phyloP scores from a whole-genome alignment of 1,140 invertebrate species.

The Laupala kohalensis region DNA sequence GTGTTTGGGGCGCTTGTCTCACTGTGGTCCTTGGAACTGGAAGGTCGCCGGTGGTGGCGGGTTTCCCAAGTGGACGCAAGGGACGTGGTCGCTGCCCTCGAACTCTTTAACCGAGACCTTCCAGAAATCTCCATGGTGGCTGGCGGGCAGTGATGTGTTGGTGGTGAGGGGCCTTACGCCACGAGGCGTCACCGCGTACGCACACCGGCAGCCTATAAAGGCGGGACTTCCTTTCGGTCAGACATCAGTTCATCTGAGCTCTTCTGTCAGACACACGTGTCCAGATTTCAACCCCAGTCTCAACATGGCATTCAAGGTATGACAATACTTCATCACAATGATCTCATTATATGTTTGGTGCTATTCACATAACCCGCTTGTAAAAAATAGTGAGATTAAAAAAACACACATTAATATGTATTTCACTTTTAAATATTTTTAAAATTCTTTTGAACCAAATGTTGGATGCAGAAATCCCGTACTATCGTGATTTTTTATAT shows the following conservation, averaged over 20 bases:
- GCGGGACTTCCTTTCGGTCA: background rate
- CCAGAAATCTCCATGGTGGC: background rate
- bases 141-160: no score
- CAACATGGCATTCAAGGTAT: background rate
- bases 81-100: background rate
- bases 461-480: no score
- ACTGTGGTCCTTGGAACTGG: background rate
- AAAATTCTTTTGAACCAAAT: no score
- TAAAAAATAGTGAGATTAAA: no score
- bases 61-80: background rate
- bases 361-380: no score
- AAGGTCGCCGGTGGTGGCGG: background rate
- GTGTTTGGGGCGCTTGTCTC: no score
- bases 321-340: no score
- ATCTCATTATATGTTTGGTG: no score
- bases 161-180: background rate
- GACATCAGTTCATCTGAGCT: background rate
- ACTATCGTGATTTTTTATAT: no score
- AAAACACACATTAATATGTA: no score
- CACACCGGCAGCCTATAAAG: background rate
- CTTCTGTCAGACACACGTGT: background rate
- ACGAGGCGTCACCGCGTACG: background rate
- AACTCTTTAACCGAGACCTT: background rate
- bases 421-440: no score
- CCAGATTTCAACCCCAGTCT: background rate